These are phyloP conservation scores for Phyllostomus hastatus DNA, from an alignment of 2,113 vertebrate species.

Conservation along the genomic window DNA sequence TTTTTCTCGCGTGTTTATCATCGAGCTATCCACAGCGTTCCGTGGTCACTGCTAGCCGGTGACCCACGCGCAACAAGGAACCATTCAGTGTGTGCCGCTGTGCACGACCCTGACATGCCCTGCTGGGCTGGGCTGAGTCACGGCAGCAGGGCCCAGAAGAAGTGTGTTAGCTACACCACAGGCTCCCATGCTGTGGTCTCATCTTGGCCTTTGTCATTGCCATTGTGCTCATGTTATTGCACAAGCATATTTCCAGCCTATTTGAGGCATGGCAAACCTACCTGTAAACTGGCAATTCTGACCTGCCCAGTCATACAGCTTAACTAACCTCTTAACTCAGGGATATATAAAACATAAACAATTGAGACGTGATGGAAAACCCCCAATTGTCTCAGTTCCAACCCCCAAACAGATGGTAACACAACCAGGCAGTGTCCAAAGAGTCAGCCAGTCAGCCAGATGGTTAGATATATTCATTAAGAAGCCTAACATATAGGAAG, in stretches of 20 bases:
- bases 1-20: too few species aligned
- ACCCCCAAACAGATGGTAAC: background rate
- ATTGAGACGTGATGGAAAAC: background rate
- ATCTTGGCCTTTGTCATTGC: background rate
- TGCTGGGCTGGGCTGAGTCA: background rate
- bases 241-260: background rate
- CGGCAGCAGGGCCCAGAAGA: background rate
- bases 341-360: background rate
- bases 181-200: background rate
- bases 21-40: too few species aligned
- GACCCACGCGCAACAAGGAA: too few species aligned
- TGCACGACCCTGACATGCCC: background rate
- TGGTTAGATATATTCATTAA: background rate
- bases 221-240: background rate
- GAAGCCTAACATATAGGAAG: background rate
- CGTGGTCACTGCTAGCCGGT: too few species aligned
- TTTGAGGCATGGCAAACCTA: background rate
- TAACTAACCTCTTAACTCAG: background rate
- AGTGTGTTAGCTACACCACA: too few species aligned
- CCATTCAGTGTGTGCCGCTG: fast-evolving
- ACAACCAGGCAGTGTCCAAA: background rate
- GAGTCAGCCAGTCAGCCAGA: background rate
- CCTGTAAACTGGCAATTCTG: background rate
- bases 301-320: background rate
- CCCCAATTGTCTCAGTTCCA: background rate